Base-by-base conservation (phyloP, 2,113 vertebrate genomes). In the Rafetus swinhoei region DNA sequence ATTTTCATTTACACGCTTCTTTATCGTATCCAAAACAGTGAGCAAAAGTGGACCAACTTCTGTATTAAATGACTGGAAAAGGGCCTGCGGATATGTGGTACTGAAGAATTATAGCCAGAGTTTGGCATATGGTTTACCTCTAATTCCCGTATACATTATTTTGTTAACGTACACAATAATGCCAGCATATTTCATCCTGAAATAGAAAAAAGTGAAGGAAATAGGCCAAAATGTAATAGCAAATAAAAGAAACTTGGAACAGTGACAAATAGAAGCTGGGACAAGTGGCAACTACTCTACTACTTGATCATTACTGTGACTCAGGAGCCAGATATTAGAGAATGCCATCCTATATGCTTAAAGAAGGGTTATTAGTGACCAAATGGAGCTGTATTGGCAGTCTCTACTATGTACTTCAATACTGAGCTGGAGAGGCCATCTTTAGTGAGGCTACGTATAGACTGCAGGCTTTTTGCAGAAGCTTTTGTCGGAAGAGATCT, bases 141-240 rank as follows among this genome's bases (percentile, higher is more conserved):
- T 93, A 96, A 97, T 97, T 97, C 97, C 97, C 87, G 91, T 95
- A 96, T 84, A 86, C 91, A 92, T 85, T 97, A 96, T 97, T 97
- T 97, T 95, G 92, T 92, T 96, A 95, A 96, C 85, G 29, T 96
- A 93, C 60, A 96, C 59, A 86, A 94, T 87, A 55, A 72, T 95
- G 93, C 89, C 92, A 92, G 77, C 65, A 89, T 96, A 95, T 95
- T 90, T 93, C 88, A 96, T 95, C 90, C 21, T 57, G 94, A 96
- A 94, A 91, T 88, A 96, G 80, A 87, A 91, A 87, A 91, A 93
- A 96, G 77, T 88, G 80, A 96, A 95, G 85, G 91, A 94, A 94
- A 69, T 94, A 84, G 87, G 96, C 91, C 95, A 97, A 95, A 95
- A 86, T 84, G 81, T 96, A 97, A 97, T 94, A 79, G 62, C 79